phyloP scores from a whole-genome alignment of 2,797 vertebrate species.

The Glyptemys insculpta region DNA sequence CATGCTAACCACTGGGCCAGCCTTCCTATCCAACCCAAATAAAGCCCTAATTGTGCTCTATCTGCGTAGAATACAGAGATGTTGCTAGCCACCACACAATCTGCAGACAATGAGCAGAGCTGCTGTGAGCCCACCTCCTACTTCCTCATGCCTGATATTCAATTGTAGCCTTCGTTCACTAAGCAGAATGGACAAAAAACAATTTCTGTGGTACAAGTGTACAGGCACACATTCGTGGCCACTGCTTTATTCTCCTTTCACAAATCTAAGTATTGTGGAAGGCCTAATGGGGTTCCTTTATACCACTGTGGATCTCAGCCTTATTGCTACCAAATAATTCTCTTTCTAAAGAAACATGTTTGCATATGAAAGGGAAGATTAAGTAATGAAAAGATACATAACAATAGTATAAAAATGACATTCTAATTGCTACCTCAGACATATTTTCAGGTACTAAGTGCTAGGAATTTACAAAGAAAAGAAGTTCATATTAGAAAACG shows the following conservation, averaged over 20 bases:
- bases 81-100: not conserved
- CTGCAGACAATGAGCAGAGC: not conserved
- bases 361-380: not conserved
- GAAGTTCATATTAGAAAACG: not conserved
- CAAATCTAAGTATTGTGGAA: not conserved
- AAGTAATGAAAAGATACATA: conserved; percentile 14
- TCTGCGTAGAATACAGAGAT: too few relatives aligned
- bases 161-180: too few relatives aligned
- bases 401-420: conserved; percentile 28
- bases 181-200: too few relatives aligned
- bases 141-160: too few relatives aligned
- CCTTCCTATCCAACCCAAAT: fast-evolving
- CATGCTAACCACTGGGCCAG: not conserved
- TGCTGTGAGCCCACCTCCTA: too few relatives aligned
- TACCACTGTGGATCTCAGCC: not conserved
- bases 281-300: not conserved
- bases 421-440: conserved; percentile 39
- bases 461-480: conserved; percentile 18
- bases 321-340: not conserved
- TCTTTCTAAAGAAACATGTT: not conserved
- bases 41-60: not conserved
- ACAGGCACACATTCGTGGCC: not conserved
- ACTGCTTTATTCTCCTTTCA: not conserved
- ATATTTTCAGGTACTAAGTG: conserved; percentile 25
- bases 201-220: too few relatives aligned